These are phyloP conservation scores for Oenanthe melanoleuca DNA, from an alignment of 2,113 vertebrate species.

Conservation along the genomic window DNA sequence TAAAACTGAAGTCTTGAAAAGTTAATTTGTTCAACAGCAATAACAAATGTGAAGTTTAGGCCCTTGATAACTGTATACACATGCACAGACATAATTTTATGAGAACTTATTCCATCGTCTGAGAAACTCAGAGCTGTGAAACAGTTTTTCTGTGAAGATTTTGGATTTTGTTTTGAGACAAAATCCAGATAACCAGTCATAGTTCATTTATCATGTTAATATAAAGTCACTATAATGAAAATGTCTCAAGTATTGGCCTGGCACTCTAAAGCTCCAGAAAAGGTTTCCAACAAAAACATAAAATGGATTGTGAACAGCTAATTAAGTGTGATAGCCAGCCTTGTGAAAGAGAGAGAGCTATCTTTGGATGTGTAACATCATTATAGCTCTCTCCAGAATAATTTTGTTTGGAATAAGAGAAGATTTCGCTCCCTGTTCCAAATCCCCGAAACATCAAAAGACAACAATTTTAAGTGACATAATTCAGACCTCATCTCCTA, in stretches of 20 bases:
- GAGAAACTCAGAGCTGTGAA: not conserved
- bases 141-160: not conserved
- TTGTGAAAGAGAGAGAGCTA: not conserved
- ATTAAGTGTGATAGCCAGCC: not conserved
- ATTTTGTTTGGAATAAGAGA: not conserved
- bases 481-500: not conserved
- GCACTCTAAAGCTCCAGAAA: not conserved
- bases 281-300: not conserved
- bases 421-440: not conserved
- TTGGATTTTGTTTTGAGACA: not conserved
- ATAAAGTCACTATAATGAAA: not conserved
- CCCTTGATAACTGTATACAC: not conserved
- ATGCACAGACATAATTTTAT: not conserved
- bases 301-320: not conserved
- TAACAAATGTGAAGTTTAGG: not conserved
- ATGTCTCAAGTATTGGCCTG: not conserved
- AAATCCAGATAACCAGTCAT: not conserved
- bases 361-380: not conserved
- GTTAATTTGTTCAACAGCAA: not conserved
- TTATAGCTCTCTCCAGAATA: not conserved
- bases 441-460: not conserved
- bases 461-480: not conserved
- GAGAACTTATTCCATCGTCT: not conserved
- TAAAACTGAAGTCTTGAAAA: conserved; percentile 23
- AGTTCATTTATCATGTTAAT: not conserved